Conservation (phyloP, 1,140 invertebrate genomes). For the Drosophila yakuba region DNA sequence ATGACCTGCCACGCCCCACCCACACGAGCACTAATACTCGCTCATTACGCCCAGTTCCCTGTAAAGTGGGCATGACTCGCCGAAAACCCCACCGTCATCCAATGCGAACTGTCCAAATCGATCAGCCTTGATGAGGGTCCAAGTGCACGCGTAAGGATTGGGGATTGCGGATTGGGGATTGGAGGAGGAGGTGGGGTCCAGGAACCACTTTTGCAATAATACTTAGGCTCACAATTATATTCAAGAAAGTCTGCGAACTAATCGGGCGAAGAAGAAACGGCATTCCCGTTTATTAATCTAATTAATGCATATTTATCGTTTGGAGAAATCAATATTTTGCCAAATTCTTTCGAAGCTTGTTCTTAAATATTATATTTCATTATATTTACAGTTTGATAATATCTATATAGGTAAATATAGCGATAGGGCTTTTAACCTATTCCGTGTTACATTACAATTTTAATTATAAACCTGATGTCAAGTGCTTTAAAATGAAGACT, state of each 20-base stretch:
- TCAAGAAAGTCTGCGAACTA: not conserved
- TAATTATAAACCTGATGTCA: no score
- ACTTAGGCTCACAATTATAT: constrained; percentile 7
- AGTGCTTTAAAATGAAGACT: no score
- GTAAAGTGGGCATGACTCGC: constrained; percentile 45
- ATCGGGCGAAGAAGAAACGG: not conserved
- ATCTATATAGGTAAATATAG: no score
- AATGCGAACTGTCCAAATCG: constrained; percentile 50
- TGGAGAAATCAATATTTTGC: no score
- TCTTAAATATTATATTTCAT: no score
- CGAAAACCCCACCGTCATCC: constrained; percentile 24
- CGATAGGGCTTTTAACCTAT: no score
- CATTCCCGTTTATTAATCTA: not conserved
- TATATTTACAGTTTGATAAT: no score
- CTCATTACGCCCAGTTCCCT: constrained; percentile 49
- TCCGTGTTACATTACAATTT: no score
- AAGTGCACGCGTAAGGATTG: constrained; percentile 12
- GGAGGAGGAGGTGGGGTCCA: not conserved
- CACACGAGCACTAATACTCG: constrained; percentile 36
- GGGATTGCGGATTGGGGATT: not conserved
- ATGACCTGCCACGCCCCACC: constrained; percentile 22
- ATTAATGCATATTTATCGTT: not conserved
- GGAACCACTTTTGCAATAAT: not conserved
- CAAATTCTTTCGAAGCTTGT: no score
- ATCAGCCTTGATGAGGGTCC: constrained; percentile 49